Base-by-base conservation (phyloP, 2,113 vertebrate genomes). In the Neodon shergylaensis region DNA sequence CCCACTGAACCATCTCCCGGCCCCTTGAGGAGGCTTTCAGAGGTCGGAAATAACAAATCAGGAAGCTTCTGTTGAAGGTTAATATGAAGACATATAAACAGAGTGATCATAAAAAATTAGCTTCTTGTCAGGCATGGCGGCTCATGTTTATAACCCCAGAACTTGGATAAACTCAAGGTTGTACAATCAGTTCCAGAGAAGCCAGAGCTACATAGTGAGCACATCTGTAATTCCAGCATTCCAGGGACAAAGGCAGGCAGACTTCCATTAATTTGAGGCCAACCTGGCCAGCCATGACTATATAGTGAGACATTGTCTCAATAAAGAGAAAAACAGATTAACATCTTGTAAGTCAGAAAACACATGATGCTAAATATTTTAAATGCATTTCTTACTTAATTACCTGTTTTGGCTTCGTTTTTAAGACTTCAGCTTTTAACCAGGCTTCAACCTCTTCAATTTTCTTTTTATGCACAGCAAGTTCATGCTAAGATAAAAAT, bases 391-490 rank as follows among this genome's bases (percentile, higher is more conserved):
- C 44, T 95, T 94, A 24, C 91, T 44, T 58, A 44, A 54, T 97
- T 98, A 99, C 99, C 99, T 99, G 98, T 89, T 98, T 98, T 26
- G 94, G 86, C 52, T 98, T 91, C 68, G 91, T 97, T 81, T 98
- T 95, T 94, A 98, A 97, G 72, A 98, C 16, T 36, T 99, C 98
- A 22, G 6, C 52, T 98, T 98, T 99, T 92, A 99, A 96, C 99
- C 99, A 99, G 83, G 96, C 98, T 98, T 99, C 99, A 94, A 99
- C 99, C 97, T 99, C 99, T 94, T 99, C 99, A 26, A 99, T 97
- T 97, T 99, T 99, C 99, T 99, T 99, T 98, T 99, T 99, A 97
- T 99, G 99, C 81, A 99, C 99, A 66, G 99, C 99, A 93, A 99
- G 98, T 76, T 99, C 99, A 95, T 74, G 97, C 98, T 99, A 96